Evolutionary conservation across 2,797 vertebrate genomes (phyloP).

Genomic region (Lutjanus argentimaculatus): DNA sequence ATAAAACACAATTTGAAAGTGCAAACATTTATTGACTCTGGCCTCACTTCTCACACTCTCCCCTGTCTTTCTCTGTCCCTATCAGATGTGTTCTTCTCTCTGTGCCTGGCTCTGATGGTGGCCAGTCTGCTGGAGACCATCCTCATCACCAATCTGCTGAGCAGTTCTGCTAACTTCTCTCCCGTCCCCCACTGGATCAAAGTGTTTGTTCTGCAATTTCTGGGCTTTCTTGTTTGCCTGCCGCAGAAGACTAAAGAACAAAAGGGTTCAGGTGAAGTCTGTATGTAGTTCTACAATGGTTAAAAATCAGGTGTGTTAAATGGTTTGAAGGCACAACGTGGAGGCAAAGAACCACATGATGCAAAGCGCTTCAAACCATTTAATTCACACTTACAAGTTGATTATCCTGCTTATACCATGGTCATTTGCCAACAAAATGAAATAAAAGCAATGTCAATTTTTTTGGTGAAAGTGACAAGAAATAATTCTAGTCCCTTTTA

Average conservation of each 20-base stretch:
- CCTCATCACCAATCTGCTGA: slow-evolving; percentile 82
- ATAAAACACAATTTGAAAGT: not conserved
- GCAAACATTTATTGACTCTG: not conserved
- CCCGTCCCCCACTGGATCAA: slow-evolving; percentile 77
- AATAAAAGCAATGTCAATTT: too few species aligned
- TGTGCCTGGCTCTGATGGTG: slow-evolving; percentile 87
- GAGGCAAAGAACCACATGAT: too few species aligned
- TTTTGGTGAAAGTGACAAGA: too few species aligned
- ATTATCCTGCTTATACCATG: too few species aligned
- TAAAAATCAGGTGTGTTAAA: not conserved
- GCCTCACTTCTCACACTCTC: not conserved
- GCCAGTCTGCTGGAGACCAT: slow-evolving; percentile 85
- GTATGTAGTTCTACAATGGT: not conserved
- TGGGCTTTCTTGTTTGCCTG: slow-evolving; percentile 72
- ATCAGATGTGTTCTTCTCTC: slow-evolving; percentile 81
- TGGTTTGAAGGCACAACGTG: too few species aligned
- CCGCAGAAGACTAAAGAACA: slow-evolving; percentile 42
- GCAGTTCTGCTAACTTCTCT: slow-evolving; percentile 46
- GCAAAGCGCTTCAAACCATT: too few species aligned
- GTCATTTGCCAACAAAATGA: too few species aligned
- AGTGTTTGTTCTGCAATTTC: slow-evolving; percentile 70
- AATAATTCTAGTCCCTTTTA: too few species aligned
- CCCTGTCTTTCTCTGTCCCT: not conserved
- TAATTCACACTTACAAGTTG: too few species aligned
- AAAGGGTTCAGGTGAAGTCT: slow-evolving; percentile 46